These are phyloP conservation scores for Diadumene lineata DNA, from an alignment of 92 coral and sea anemone genomes.

Conservation along the genomic window DNA sequence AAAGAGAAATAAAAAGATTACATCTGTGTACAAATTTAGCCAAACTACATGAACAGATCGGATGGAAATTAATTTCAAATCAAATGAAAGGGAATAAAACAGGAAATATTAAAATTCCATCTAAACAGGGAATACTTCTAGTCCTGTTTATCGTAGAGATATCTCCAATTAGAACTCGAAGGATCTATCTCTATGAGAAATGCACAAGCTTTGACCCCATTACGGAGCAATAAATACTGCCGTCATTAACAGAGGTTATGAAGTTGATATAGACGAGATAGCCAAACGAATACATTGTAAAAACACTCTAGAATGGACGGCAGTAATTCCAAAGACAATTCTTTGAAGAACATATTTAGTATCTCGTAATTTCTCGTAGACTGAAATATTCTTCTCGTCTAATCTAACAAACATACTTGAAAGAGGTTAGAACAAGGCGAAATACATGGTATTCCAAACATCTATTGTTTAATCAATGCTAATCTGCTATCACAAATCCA, in stretches of 20 bases:
- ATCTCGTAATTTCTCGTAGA: no score
- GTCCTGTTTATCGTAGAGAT: not conserved
- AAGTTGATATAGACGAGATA: not conserved
- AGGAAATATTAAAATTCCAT: no score
- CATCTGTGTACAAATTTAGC: not conserved
- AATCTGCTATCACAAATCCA: no score
- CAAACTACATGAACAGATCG: not conserved
- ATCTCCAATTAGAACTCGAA: slow-evolving; percentile 1
- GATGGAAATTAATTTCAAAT: not conserved
- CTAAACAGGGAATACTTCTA: no score
- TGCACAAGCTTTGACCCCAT: slow-evolving; percentile 10
- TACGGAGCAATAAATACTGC: not conserved
- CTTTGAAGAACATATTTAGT: no score
- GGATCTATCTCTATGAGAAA: not conserved
- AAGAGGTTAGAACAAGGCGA: no score
- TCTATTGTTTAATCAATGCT: no score
- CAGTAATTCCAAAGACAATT: no score
- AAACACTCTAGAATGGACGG: slow-evolving; percentile 3
- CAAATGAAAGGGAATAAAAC: not conserved
- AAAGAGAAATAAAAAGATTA: no score
- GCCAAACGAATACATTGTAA: not conserved
- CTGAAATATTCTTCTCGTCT: no score
- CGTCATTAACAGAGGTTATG: slow-evolving; percentile 8
- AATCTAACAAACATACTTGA: no score
- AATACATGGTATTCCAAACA: no score